phyloP scores from a whole-genome alignment of 1,140 invertebrate species.

The Cephus cinctus region DNA sequence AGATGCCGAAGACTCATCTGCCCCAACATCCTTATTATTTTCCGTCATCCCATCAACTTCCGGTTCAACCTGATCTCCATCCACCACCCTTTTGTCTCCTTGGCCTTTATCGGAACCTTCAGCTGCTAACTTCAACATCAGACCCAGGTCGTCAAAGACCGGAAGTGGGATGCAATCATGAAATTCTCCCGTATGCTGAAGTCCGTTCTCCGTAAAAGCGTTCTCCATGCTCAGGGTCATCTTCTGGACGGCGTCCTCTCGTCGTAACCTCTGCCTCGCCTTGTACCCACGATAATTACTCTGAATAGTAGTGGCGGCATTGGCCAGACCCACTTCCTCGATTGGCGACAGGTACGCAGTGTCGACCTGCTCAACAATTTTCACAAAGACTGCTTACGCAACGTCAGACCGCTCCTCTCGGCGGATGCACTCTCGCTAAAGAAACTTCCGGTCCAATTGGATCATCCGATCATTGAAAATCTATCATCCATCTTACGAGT shows the following conservation, averaged over 20 bases:
- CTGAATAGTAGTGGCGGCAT: slow-evolving; percentile 56
- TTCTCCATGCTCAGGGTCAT: slow-evolving; percentile 28
- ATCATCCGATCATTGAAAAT: no score
- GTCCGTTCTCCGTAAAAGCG: slow-evolving; percentile 20
- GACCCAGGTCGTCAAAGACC: no score
- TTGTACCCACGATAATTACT: slow-evolving; percentile 50
- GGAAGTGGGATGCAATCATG: slow-evolving; percentile 46
- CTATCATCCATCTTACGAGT: no score
- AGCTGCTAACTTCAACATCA: no score
- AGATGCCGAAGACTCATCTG: background rate
- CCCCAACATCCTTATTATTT: no score
- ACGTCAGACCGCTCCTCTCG: no score
- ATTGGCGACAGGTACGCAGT: background rate
- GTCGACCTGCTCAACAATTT: slow-evolving; percentile 7
- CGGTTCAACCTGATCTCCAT: no score
- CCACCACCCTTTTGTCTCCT: no score
- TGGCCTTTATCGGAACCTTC: no score
- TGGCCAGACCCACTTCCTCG: slow-evolving; percentile 20
- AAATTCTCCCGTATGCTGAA: slow-evolving; percentile 49
- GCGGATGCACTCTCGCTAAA: no score
- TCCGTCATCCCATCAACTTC: no score
- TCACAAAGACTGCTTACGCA: background rate
- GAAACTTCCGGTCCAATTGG: no score
- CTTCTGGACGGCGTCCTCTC: slow-evolving; percentile 31
- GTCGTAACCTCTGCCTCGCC: slow-evolving; percentile 29